Evolutionary conservation across 1,140 invertebrate genomes (phyloP), one percentile per base, ranked within the genome.

Genomic region (Portunus trituberculatus): DNA sequence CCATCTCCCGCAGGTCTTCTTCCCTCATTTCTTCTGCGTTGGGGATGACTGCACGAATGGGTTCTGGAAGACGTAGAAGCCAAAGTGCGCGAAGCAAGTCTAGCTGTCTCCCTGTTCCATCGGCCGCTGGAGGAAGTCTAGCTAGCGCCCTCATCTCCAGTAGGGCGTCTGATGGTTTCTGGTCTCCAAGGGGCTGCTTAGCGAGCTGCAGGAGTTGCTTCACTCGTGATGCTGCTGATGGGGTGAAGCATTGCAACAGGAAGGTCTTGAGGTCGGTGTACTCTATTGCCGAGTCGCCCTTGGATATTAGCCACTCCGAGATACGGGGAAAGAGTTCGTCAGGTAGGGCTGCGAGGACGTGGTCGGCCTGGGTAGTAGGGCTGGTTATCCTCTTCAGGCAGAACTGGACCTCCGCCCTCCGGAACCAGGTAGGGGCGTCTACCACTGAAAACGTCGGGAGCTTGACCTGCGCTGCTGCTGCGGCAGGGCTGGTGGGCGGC

Each of bases 401-500:
- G n/a, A n/a, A n/a, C n/a, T n/a, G n/a, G n/a, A n/a, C n/a, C n/a
- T n/a, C n/a, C n/a, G n/a, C n/a, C n/a, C n/a, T 76, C 12, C 67
- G 12, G 12, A 14, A 76, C 67, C 67, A 76, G 67, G 67, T 76
- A 76, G 67, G 67, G 67, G n/a, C 67, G 67, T 76, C 67, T 14
- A 76, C n/a, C 67, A 76, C 67, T 76, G 67, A 76, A n/a, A 76
- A 76, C 67, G 67, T 76, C n/a, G 67, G 67, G 67, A 76, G 67
- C 67, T 76, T 76, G 67, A 76, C 67, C 67, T 76, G 67, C n/a
- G 67, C 67, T 76, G 67, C 67, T 76, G 67, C 67, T 12, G 67
- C 67, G 12, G 67, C 12, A 76, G 67, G 67, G n/a, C 67, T n/a
- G n/a, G n/a, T n/a, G n/a, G n/a, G n/a, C n/a, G n/a, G n/a, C n/a